Evolutionary conservation across 2,113 vertebrate genomes (phyloP), one percentile per base, ranked within the genome.

Genomic region (Cryptotis parvus): DNA sequence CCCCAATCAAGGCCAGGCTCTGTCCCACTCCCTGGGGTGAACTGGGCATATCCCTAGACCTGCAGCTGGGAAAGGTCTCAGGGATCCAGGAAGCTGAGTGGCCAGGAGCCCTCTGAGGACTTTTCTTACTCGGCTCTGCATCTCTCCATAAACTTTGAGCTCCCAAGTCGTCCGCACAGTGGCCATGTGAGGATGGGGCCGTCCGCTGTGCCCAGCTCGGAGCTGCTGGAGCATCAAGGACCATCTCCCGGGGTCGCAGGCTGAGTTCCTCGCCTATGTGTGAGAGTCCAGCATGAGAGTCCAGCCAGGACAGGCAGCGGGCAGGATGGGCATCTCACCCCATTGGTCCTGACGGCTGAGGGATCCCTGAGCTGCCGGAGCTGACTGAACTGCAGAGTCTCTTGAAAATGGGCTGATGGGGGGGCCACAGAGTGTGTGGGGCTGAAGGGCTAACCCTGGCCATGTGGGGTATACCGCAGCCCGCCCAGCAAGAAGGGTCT

Each of bases 391-490:
- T 72, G 84, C 77, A 39, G 37, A 37, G 43, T 80, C 41, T 15
- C 78, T 87, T 1, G 61, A 27, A 66, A 76, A 61, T 4, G 35
- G 12, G 22, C n/a, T 39, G 27, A 18, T 58, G 45, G 8, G 0
- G 37, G 80, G 52, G 11, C 33, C 26, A 9, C 33, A 1, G 10
- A 2, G 58, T 7, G 8, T 29, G 1, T 33, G 45, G 39, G 33
- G 1, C 1, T 14, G 1, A 18, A 20, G 4, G 41, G 22, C 0
- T 22, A 41, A 1, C 12, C 1, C 0, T 0, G 0, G 6, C 10
- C 8, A 0, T 4, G 16, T 1, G 22, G 55, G 55, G 55, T 58
- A 20, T 20, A 22, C 55, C 6, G 20, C 55, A 58, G 55, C 55
- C 49, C 20, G 8, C 55, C 55, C 22, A 58, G 55, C 22, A 24